Percentiles rank a stretch among this genome's conserved stretches.
Conservation (phyloP, 2,888 invertebrate genomes). For the Mesorhabditis spiculigera region DNA sequence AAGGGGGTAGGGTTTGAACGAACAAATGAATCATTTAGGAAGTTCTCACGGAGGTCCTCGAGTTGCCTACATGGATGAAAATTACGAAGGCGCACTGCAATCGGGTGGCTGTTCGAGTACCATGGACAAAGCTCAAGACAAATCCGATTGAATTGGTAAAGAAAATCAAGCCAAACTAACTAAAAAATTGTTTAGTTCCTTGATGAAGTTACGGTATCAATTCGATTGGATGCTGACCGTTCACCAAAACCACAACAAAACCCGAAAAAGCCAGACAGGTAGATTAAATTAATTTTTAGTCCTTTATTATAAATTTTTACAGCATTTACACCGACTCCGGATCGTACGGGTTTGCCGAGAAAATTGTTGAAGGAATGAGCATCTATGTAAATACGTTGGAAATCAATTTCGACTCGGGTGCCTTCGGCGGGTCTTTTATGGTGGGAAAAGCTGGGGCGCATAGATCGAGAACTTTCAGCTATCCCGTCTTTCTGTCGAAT, state of each 20-base stretch:
- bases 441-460: slow-evolving; percentile 63
- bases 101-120: slow-evolving; percentile 76
- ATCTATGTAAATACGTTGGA: slow-evolving; percentile 89
- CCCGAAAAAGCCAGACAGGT: neutral
- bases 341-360: slow-evolving; percentile 77
- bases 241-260: slow-evolving; percentile 12
- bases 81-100: slow-evolving; percentile 89
- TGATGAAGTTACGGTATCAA: slow-evolving; percentile 51
- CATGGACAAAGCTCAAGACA: slow-evolving; percentile 94
- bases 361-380: slow-evolving; percentile 89
- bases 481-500: slow-evolving; percentile 85
- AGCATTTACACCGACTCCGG: slow-evolving; percentile 24
- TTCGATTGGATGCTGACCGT: slow-evolving; percentile 31
- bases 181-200: slow-evolving; percentile 41
- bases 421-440: slow-evolving; percentile 91
- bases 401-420: slow-evolving; percentile 87
- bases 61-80: slow-evolving; percentile 91
- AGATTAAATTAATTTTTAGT: neutral
- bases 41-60: slow-evolving; percentile 61
- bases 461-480: slow-evolving; percentile 68
- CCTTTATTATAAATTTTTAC: neutral
- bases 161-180: slow-evolving; percentile 11
- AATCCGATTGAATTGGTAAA: slow-evolving; percentile 90
- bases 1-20: neutral
- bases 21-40: slow-evolving; percentile 16